Percentiles rank a stretch among this genome's conserved stretches.
These are phyloP conservation scores for Ormyrus pomaceus DNA, from an alignment of 2,888 invertebrate species.

Conservation along the genomic window DNA sequence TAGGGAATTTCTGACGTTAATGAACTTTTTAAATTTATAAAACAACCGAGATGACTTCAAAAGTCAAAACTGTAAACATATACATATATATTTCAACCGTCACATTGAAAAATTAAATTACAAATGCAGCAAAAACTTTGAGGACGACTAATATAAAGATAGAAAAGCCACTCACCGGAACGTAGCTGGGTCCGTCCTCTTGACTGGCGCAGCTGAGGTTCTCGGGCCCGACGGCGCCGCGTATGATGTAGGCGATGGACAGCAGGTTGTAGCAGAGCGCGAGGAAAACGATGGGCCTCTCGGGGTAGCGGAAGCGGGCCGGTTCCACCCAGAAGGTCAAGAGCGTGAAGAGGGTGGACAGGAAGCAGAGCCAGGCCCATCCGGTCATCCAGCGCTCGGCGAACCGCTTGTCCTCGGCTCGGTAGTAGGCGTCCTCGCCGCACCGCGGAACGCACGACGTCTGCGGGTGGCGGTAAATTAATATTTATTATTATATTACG, in stretches of 20 bases:
- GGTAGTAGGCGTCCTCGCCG: constrained; percentile 83
- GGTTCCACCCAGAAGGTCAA: constrained; percentile 94
- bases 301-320: constrained; percentile 93
- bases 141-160: background rate
- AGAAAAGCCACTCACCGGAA: constrained; percentile 65
- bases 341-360: constrained; percentile 89
- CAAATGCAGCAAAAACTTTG: background rate
- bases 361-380: constrained; percentile 86
- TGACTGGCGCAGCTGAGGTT: constrained; percentile 73
- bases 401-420: constrained; percentile 82
- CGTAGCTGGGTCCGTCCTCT: constrained; percentile 74
- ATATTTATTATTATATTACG: too few species aligned
- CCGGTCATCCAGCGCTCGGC: constrained; percentile 86
- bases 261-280: constrained; percentile 91
- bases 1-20: too few species aligned
- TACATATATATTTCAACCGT: too few species aligned
- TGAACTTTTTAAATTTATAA: background rate
- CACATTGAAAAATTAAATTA: background rate
- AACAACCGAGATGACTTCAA: background rate
- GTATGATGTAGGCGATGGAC: constrained; percentile 84
- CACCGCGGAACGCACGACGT: constrained; percentile 79
- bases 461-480: constrained; percentile 54
- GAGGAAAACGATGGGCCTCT: constrained; percentile 92
- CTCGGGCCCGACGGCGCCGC: constrained; percentile 79
- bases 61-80: too few species aligned